Conservation (phyloP, 2,797 vertebrate species). For the Sarcoramphus papa region DNA sequence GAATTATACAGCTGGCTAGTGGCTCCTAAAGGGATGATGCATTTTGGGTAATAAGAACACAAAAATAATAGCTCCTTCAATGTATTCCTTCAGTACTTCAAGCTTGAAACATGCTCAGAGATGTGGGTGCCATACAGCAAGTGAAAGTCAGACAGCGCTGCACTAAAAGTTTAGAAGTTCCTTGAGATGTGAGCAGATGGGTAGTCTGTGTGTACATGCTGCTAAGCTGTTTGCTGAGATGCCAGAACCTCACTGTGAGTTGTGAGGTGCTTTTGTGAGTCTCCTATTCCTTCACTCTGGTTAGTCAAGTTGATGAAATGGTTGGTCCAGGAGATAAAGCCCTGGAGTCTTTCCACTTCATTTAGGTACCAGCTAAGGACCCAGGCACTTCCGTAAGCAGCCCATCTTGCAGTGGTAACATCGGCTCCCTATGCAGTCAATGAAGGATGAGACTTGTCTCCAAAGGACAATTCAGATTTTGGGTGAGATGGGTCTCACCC, state of each 20-base stretch:
- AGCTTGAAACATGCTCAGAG: background rate
- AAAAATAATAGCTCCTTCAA: background rate
- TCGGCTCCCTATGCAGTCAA: rapidly evolving
- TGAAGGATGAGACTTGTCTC: background rate
- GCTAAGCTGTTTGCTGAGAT: background rate
- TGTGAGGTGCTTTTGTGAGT: background rate
- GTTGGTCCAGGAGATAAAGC: background rate
- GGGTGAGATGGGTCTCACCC: too few relatives aligned
- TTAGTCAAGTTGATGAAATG: background rate
- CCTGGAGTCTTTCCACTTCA: background rate
- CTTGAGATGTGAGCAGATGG: background rate
- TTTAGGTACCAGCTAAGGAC: background rate
- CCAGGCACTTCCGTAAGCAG: background rate
- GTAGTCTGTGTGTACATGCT: background rate
- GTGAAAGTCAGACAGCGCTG: background rate
- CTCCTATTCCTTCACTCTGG: background rate
- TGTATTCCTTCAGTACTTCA: background rate
- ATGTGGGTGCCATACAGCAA: background rate
- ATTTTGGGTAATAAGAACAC: background rate
- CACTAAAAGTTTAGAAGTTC: background rate
- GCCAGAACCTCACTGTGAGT: background rate
- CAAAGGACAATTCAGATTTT: background rate
- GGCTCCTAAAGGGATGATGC: background rate
- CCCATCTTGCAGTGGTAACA: background rate
- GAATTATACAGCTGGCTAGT: background rate